Evolutionary conservation across 1,140 invertebrate species (phyloP).

Genomic region (Brachionus asplanchnoidis): DNA sequence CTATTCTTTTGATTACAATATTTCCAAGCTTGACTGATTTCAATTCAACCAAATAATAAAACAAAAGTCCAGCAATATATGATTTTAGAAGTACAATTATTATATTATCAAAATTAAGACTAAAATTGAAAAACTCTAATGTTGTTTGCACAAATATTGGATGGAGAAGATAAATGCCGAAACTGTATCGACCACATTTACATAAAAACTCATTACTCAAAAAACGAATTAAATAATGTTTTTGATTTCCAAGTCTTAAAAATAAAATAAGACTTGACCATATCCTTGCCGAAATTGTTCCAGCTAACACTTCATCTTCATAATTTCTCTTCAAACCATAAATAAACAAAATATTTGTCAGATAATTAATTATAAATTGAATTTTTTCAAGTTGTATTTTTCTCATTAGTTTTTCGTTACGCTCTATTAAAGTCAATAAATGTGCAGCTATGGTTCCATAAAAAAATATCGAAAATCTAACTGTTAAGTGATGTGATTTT

Average conservation of each 20-base stretch:
- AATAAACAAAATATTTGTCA: neutral
- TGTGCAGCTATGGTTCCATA: neutral
- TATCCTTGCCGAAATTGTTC: neutral
- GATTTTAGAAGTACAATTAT: neutral
- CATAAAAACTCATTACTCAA: neutral
- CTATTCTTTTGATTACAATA: neutral
- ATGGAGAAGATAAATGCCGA: slow-evolving; percentile 22
- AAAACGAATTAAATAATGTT: neutral
- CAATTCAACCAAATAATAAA: neutral
- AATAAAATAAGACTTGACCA: neutral
- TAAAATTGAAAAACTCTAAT: neutral
- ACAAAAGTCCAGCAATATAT: neutral
- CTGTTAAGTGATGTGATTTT: neutral
- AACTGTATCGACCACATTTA: slow-evolving; percentile 13
- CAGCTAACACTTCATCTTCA: neutral
- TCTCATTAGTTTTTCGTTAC: neutral
- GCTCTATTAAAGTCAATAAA: neutral
- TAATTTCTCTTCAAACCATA: neutral
- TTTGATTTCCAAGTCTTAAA: neutral
- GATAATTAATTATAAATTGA: neutral
- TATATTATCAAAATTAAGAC: neutral
- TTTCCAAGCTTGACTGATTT: neutral
- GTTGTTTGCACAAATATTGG: slow-evolving; percentile 34
- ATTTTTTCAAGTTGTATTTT: neutral
- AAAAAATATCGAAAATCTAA: slow-evolving; percentile 14